phyloP scores from a whole-genome alignment of 2,113 vertebrate genomes.

The Elaphurus davidianus region DNA sequence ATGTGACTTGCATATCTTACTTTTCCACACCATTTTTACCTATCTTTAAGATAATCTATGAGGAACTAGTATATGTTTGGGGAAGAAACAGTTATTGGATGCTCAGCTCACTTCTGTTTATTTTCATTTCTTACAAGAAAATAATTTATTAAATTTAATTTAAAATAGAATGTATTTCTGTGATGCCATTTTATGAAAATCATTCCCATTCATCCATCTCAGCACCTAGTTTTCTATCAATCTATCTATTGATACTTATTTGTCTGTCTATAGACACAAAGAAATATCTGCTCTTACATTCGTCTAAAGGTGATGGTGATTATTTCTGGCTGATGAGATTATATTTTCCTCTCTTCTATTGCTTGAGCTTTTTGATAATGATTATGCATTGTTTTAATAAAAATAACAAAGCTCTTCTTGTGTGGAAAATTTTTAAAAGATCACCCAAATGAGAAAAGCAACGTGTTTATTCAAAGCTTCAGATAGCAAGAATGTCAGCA shows the following conservation, averaged over 20 bases:
- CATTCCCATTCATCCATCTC: neutral
- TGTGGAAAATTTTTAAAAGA: neutral
- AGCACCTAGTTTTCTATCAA: neutral
- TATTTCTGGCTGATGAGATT: neutral
- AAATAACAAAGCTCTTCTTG: neutral
- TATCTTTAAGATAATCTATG: neutral
- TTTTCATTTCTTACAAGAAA: constrained; percentile 2
- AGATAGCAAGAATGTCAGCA: neutral
- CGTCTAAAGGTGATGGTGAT: neutral
- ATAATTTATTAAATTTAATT: neutral
- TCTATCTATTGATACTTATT: too few relatives aligned
- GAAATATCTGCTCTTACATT: neutral
- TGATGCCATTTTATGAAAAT: neutral
- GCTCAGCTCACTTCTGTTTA: neutral
- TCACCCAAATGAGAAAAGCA: neutral
- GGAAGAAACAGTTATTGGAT: neutral
- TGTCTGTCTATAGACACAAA: neutral
- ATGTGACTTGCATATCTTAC: neutral
- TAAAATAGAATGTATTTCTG: neutral
- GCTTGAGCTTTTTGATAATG: neutral
- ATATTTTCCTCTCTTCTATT: neutral
- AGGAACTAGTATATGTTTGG: neutral
- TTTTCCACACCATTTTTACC: neutral
- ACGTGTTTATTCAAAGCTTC: neutral
- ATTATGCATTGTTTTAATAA: neutral